phyloP scores from a whole-genome alignment of 2,888 invertebrate species.

The Nomada fabriciana region DNA sequence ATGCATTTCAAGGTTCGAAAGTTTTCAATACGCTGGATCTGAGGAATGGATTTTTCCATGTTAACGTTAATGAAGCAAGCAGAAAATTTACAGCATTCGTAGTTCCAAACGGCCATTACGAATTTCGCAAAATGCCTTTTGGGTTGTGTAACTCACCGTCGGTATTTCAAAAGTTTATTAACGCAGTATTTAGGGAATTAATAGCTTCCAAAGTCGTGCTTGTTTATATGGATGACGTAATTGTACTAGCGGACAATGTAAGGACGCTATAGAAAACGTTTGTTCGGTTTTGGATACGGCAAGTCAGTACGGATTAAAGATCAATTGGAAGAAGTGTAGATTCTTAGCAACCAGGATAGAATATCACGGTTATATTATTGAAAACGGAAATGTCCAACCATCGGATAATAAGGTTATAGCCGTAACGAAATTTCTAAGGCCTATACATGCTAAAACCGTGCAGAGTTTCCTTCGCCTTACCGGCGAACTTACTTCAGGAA shows the following conservation, averaged over 20 bases:
- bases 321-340: constrained; percentile 26
- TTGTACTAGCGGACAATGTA: neutral
- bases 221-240: neutral
- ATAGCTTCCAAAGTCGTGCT: neutral
- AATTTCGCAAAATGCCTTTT: too few species aligned
- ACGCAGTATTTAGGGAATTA: neutral
- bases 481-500: neutral
- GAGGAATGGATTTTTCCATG: too few species aligned
- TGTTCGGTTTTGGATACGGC: neutral
- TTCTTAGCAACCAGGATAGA: constrained; percentile 3
- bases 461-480: neutral
- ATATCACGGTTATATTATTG: constrained; percentile 7
- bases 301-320: neutral
- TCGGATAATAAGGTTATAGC: constrained; percentile 17
- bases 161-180: too few species aligned
- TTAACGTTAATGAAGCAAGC: too few species aligned
- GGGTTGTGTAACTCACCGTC: too few species aligned
- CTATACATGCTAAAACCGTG: neutral
- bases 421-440: constrained; percentile 19
- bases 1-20: too few species aligned
- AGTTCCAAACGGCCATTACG: too few species aligned
- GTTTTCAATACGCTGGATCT: too few species aligned
- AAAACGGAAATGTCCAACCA: constrained; percentile 4
- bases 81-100: too few species aligned
- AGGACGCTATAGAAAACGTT: neutral